A percentile compares a stretch with the other conserved stretches of the same genome.
phyloP scores from a whole-genome alignment of 2,113 vertebrate species.

The Oplegnathus fasciatus region DNA sequence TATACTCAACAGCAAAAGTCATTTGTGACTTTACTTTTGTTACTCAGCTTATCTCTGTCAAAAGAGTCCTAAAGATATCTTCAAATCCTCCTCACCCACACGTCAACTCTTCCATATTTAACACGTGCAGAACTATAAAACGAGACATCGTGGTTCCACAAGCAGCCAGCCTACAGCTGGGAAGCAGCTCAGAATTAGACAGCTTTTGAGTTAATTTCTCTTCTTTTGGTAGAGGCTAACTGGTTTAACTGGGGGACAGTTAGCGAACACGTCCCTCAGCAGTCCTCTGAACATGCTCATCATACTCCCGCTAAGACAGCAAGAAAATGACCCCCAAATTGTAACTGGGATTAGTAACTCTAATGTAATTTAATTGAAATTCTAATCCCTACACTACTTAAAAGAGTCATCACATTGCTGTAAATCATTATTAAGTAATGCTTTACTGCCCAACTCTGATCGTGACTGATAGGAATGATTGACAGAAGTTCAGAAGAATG shows the following conservation, averaged over 20 bases:
- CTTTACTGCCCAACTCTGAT: background rate
- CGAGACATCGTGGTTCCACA: too few relatives aligned
- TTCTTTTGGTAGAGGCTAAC: background rate
- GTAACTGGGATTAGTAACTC: background rate
- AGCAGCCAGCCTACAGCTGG: background rate
- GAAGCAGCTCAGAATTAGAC: too few relatives aligned
- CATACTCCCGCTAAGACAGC: background rate
- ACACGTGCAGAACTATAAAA: background rate
- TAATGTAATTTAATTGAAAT: background rate
- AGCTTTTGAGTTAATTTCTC: background rate
- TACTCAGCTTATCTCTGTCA: background rate
- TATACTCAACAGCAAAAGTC: background rate
- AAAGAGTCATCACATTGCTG: background rate
- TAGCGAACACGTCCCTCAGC: background rate
- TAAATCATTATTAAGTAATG: background rate
- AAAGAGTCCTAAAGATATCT: background rate
- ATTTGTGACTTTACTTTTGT: background rate
- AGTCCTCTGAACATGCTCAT: background rate
- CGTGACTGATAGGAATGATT: background rate
- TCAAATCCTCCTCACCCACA: background rate
- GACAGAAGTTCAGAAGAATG: background rate
- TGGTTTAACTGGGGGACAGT: too few relatives aligned
- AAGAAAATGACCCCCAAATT: background rate
- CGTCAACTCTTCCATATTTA: background rate
- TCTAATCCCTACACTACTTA: background rate